Percentiles rank a stretch among this genome's conserved stretches.
Evolutionary conservation across 1,140 invertebrate genomes (phyloP).

Genomic region (Cheumatopsyche charites): DNA sequence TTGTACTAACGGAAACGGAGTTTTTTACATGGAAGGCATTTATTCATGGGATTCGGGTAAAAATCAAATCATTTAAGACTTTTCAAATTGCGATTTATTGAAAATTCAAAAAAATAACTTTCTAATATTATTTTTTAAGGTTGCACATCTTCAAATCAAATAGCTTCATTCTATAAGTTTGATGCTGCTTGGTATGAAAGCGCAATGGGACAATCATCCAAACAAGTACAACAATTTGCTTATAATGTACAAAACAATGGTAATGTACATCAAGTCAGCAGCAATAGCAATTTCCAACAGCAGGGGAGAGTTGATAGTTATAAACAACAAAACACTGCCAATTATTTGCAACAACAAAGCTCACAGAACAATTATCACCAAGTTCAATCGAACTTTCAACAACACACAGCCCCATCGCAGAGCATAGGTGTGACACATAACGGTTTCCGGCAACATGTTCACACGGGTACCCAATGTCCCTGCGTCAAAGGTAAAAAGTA

Average conservation of each 20-base stretch:
- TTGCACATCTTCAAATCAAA: conserved; percentile 57
- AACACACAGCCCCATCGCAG: conserved; percentile 31
- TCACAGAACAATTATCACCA: not conserved
- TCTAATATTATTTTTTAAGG: conserved; percentile 49
- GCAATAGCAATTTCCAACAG: conserved; percentile 17
- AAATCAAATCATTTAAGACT: conserved; percentile 10
- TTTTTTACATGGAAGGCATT: conserved; percentile 73
- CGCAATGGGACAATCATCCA: conserved; percentile 51
- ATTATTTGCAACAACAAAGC: conserved; percentile 10
- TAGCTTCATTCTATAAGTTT: conserved; percentile 60
- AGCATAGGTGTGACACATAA: conserved; percentile 35
- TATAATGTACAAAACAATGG: conserved; percentile 50
- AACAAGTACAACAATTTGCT: conserved; percentile 44
- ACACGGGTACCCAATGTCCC: conserved; percentile 43
- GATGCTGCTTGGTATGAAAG: conserved; percentile 61
- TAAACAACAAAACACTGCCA: not conserved
- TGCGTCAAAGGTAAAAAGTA: conserved; percentile 42
- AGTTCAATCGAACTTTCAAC: conserved; percentile 18
- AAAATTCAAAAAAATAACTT: conserved; percentile 17
- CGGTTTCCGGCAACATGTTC: conserved; percentile 42
- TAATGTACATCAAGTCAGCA: conserved; percentile 7
- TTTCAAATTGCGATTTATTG: not conserved
- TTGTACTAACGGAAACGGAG: conserved; percentile 71
- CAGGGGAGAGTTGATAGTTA: conserved; percentile 1
- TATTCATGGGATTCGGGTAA: conserved; percentile 75